Evolutionary conservation across 2,113 vertebrate genomes (phyloP).

Genomic region (Azemiops feae): DNA sequence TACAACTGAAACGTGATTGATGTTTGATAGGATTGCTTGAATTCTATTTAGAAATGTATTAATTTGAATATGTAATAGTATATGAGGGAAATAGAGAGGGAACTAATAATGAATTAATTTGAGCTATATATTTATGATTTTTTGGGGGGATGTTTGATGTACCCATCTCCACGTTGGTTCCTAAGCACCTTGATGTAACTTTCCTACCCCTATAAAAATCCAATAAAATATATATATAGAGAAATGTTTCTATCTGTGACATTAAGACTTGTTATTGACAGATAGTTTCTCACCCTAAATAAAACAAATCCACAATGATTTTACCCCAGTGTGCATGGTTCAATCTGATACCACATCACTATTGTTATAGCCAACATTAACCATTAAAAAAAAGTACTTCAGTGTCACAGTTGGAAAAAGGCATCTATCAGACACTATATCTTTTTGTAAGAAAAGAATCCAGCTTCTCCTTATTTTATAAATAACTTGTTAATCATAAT

Average conservation of each 20-base stretch:
- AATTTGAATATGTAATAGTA: no score
- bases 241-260: conserved; percentile 18
- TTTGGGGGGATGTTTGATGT: no score
- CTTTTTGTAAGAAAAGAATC: conserved; percentile 72
- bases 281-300: conserved; percentile 51
- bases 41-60: no score
- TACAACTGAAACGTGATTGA: no score
- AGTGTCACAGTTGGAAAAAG: conserved; percentile 49
- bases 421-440: conserved; percentile 43
- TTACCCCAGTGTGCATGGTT: conserved; percentile 56
- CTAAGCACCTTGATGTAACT: no score
- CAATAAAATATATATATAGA: no score
- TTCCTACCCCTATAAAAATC: no score
- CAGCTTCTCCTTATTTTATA: conserved; percentile 78
- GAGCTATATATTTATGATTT: no score
- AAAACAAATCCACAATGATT: conserved; percentile 44
- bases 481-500: conserved; percentile 77
- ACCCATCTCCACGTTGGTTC: no score
- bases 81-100: no score
- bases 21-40: no score
- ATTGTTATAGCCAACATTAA: conserved; percentile 42
- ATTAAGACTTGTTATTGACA: conserved; percentile 51
- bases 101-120: no score
- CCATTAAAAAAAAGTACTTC: conserved; percentile 29
- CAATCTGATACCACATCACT: conserved; percentile 62